Evolutionary conservation across 2,113 vertebrate genomes (phyloP).

Genomic region (Sarotherodon lohbergeri): DNA sequence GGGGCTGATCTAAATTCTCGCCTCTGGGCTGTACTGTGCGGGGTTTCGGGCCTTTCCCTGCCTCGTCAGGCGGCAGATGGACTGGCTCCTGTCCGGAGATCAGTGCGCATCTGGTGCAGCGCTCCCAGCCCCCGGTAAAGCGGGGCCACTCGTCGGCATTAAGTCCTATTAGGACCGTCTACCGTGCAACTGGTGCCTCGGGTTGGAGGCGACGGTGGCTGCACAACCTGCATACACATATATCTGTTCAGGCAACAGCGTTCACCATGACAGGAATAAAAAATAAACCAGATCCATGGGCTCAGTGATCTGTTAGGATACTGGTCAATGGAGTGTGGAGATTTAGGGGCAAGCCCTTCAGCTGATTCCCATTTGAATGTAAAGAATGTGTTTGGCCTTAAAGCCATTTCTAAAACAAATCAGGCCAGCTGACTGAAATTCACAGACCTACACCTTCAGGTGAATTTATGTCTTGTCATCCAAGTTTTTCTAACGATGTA

Average conservation of each 20-base stretch:
- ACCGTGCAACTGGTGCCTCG: constrained; percentile 73
- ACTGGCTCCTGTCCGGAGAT: constrained; percentile 69
- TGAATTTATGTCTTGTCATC: neutral
- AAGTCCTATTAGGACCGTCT: constrained; percentile 65
- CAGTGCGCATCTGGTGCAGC: constrained; percentile 75
- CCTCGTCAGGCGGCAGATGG: constrained; percentile 77
- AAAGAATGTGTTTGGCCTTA: neutral
- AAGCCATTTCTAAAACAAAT: neutral
- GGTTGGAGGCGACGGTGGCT: constrained; percentile 2
- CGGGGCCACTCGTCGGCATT: constrained; percentile 46
- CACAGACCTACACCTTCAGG: neutral
- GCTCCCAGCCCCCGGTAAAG: constrained; percentile 46
- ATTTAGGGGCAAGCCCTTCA: neutral
- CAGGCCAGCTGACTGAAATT: neutral
- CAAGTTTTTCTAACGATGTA: neutral
- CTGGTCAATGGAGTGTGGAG: neutral
- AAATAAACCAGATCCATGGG: neutral
- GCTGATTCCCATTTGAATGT: neutral
- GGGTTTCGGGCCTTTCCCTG: constrained; percentile 50
- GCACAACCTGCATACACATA: constrained; percentile 7
- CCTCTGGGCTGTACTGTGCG: constrained; percentile 46
- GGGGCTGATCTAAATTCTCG: constrained; percentile 57
- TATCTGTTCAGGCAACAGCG: neutral
- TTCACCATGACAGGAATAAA: neutral
- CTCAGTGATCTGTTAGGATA: neutral